These are phyloP conservation scores for Potamilus streckersoni DNA, from an alignment of 1,140 invertebrate species.

Conservation along the genomic window DNA sequence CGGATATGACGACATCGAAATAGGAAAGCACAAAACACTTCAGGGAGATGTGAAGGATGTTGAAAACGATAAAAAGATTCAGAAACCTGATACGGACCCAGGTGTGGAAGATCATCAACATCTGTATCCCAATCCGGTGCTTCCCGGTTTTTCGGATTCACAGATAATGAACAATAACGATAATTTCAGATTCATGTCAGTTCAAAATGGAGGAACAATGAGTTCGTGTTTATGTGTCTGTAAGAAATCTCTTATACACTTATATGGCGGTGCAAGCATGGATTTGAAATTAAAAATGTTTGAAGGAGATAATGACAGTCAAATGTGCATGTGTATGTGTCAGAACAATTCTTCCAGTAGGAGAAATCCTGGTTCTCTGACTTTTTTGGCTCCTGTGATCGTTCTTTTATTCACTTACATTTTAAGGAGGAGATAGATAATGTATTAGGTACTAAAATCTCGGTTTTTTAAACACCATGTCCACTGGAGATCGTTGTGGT, in stretches of 20 bases:
- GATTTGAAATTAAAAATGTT: constrained; percentile 20
- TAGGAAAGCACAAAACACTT: constrained; percentile 22
- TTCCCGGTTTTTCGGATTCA: background rate
- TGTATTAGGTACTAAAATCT: too few relatives aligned
- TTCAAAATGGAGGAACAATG: constrained; percentile 27
- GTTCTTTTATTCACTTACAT: too few relatives aligned
- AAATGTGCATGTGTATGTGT: constrained; percentile 36
- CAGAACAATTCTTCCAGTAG: constrained; percentile 6
- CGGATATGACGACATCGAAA: constrained; percentile 46
- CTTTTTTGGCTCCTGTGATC: too few relatives aligned
- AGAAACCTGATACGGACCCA: background rate
- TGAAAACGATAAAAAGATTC: constrained; percentile 1
- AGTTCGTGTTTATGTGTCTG: constrained; percentile 31
- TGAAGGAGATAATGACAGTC: constrained; percentile 22
- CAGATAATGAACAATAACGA: constrained; percentile 11
- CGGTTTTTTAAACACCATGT: too few relatives aligned
- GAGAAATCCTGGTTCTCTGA: too few relatives aligned
- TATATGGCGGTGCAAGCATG: constrained; percentile 5
- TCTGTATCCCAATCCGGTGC: constrained; percentile 5
- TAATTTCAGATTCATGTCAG: constrained; percentile 29
- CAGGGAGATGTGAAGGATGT: constrained; percentile 25
- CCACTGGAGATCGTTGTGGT: too few relatives aligned
- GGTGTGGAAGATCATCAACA: constrained; percentile 14
- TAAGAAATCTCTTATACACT: constrained; percentile 19
- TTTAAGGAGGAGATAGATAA: too few relatives aligned